These are phyloP conservation scores for Clunio marinus DNA, from an alignment of 2,888 invertebrate species.

Conservation along the genomic window DNA sequence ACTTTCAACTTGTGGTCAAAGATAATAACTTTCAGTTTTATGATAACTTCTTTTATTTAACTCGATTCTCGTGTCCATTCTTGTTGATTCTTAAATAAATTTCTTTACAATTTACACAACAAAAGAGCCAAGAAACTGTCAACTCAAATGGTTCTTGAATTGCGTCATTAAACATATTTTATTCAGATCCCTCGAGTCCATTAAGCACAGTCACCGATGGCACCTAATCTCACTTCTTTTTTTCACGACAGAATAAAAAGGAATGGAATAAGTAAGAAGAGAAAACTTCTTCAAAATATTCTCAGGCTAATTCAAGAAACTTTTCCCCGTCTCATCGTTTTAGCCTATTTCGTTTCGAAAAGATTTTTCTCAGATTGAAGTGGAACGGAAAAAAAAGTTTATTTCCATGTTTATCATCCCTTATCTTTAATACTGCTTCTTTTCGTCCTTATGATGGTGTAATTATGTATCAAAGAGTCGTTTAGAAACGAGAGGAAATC, in stretches of 20 bases:
- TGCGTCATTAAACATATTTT: not conserved
- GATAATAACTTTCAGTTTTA: not conserved
- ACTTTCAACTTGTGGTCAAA: not conserved
- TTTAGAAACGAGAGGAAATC: not conserved
- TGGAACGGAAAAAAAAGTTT: slow-evolving; percentile 1
- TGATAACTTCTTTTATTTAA: not conserved
- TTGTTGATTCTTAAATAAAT: not conserved
- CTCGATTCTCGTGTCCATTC: not conserved
- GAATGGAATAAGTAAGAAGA: too few species aligned
- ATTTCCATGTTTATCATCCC: not conserved
- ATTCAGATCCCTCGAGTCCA: not conserved
- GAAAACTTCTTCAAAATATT: not conserved
- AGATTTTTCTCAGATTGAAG: not conserved
- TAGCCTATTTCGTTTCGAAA: not conserved
- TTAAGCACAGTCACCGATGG: not conserved
- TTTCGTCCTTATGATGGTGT: not conserved
- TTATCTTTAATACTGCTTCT: not conserved
- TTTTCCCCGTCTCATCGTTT: not conserved
- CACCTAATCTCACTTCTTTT: not conserved
- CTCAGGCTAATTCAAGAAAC: slow-evolving; percentile 10
- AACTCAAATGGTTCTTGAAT: not conserved
- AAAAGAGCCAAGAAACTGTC: not conserved
- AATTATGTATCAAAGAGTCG: slow-evolving; percentile 7
- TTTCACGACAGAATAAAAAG: not conserved
- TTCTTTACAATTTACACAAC: not conserved